Evolutionary conservation across 2,888 invertebrate genomes (phyloP).

Genomic region (Tetropium fuscum): DNA sequence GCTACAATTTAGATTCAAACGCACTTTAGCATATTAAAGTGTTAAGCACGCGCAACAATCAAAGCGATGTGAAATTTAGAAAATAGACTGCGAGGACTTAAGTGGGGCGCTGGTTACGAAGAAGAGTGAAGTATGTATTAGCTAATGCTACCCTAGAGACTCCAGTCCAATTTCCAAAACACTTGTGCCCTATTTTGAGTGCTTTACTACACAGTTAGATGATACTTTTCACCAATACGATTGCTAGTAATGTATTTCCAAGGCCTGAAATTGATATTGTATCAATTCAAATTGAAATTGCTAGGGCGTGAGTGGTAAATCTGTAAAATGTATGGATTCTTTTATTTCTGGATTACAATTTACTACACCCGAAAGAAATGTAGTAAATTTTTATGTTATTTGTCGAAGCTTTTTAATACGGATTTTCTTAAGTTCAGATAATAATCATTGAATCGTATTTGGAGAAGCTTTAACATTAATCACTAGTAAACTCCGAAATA

Average conservation of each 20-base stretch:
- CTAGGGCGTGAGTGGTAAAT: neutral
- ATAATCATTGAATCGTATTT: too few relatives aligned
- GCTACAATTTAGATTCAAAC: slow-evolving; percentile 23
- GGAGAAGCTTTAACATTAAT: too few relatives aligned
- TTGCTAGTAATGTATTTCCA: slow-evolving; percentile 21
- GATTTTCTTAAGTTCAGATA: too few relatives aligned
- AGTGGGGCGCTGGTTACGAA: slow-evolving; percentile 23
- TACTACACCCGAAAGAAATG: too few relatives aligned
- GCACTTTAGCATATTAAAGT: slow-evolving; percentile 44
- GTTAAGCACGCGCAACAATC: slow-evolving; percentile 39
- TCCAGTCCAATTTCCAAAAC: slow-evolving; percentile 45
- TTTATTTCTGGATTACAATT: too few relatives aligned
- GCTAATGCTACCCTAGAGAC: slow-evolving; percentile 48
- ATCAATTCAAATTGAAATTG: slow-evolving; percentile 2
- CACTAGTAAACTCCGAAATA: too few relatives aligned
- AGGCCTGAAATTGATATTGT: slow-evolving; percentile 12
- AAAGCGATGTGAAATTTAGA: slow-evolving; percentile 30
- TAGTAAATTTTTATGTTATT: too few relatives aligned
- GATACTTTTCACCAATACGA: slow-evolving; percentile 25
- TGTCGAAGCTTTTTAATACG: too few relatives aligned
- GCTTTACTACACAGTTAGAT: slow-evolving; percentile 40
- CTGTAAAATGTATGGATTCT: neutral
- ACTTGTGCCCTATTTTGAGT: slow-evolving; percentile 40
- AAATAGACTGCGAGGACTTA: slow-evolving; percentile 19
- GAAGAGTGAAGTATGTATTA: slow-evolving; percentile 42